Percentiles rank a stretch among this genome's conserved stretches.
These are phyloP conservation scores for Troglohyphantes excavatus DNA, from an alignment of 2,888 invertebrate genomes.

Conservation along the genomic window DNA sequence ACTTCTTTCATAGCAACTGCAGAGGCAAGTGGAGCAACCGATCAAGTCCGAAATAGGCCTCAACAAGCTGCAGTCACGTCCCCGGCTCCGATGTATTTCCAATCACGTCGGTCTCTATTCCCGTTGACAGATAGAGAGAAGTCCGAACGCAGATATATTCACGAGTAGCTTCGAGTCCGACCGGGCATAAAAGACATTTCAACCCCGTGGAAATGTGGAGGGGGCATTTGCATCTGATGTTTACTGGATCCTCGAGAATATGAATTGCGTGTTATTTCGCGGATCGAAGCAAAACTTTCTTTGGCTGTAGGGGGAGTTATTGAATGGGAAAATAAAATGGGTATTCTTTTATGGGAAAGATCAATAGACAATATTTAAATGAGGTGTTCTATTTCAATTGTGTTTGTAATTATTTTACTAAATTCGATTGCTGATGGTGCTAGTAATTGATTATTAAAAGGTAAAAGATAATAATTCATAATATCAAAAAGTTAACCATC, in stretches of 20 bases:
- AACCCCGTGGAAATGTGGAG: background rate
- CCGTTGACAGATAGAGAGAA: slow-evolving; percentile 27
- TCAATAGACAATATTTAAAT: too few relatives aligned
- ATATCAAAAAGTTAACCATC: too few relatives aligned
- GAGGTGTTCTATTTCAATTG: too few relatives aligned
- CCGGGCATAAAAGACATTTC: slow-evolving; percentile 17
- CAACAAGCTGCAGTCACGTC: slow-evolving; percentile 32
- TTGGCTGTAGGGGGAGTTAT: too few relatives aligned
- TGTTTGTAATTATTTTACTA: too few relatives aligned
- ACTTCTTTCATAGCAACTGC: slow-evolving; percentile 58
- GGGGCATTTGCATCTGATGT: background rate
- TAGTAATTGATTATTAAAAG: too few relatives aligned
- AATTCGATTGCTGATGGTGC: too few relatives aligned
- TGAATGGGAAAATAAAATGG: too few relatives aligned
- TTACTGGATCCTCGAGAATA: background rate
- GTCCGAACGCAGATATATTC: slow-evolving; percentile 37
- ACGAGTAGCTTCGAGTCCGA: slow-evolving; percentile 1
- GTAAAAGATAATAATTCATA: too few relatives aligned
- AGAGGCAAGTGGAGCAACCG: slow-evolving; percentile 55
- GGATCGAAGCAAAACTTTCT: background rate
- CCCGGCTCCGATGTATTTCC: slow-evolving; percentile 39
- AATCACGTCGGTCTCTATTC: slow-evolving; percentile 57
- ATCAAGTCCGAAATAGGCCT: slow-evolving; percentile 51
- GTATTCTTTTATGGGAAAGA: too few relatives aligned
- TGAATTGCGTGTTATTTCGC: slow-evolving; percentile 9